Evolutionary conservation across 2,113 vertebrate genomes (phyloP), one percentile per base, ranked within the genome.

Genomic region (Microtus montanus): DNA sequence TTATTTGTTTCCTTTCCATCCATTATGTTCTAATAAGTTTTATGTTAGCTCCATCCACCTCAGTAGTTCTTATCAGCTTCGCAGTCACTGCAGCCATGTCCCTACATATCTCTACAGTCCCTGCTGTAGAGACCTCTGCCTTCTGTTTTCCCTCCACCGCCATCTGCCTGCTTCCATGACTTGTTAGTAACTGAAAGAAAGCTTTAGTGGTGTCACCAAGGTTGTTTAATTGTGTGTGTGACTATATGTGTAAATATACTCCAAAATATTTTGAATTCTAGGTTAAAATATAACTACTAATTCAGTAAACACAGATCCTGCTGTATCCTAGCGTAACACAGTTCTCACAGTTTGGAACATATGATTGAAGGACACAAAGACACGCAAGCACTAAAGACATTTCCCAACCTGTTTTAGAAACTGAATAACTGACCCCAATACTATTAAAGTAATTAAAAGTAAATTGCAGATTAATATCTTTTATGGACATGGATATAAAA

Each of bases 391-490:
- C n/a, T 95, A 78, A 54, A 84, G 9, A 58, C 52, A 61, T n/a
- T 91, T 88, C 12, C 38, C 28, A 90, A 11, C n/a, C 78, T 82
- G 28, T 73, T 87, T 90, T 92, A 90, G 2, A 92, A 38, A 49
- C n/a, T 10, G 5, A 28, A 80, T 89, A 93, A 90, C 38, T 89
- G 20, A 89, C 61, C 20, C 24, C n/a, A 86, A 80, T 91, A 17
- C 13, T 49, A 41, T 75, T 89, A 86, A 80, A 80, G 71, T 44
- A 64, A 86, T 61, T 92, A 66, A 87, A 96, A 79, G 41, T 47
- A 64, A 89, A 58, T 44, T 87, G 6, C 30, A 75, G 11, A 52
- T 58, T 24, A 47, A 0, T 85, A 22, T 75, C 17, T 38, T 84
- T 92, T 7, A 73, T 73, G n/a, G 77, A 41, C 22, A 61, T 82